These are phyloP conservation scores for Riparia riparia DNA, from an alignment of 2,113 vertebrate genomes.

Conservation along the genomic window DNA sequence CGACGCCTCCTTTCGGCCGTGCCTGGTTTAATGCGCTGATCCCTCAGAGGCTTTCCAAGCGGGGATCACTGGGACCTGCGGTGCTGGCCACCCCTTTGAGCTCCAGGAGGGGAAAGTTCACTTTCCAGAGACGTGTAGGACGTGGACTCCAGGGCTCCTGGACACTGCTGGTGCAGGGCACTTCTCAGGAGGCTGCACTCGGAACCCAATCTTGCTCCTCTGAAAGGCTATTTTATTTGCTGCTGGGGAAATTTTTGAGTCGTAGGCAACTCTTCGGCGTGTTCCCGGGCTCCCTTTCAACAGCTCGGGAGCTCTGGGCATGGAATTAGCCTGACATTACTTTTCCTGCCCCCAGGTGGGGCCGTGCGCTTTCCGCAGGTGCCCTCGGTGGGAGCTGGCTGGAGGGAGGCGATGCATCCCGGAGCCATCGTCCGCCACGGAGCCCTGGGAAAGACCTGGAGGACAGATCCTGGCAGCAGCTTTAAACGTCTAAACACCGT, in stretches of 20 bases:
- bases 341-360: constrained; percentile 56
- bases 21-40: not conserved
- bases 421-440: not conserved
- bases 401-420: constrained; percentile 77
- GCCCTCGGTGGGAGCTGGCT: constrained; percentile 80
- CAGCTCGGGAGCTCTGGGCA: not conserved
- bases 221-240: not conserved
- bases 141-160: not conserved
- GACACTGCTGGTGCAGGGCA: not conserved
- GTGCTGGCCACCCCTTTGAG: not conserved
- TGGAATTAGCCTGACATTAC: not conserved
- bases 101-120: fast-evolving
- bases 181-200: not conserved
- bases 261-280: not conserved
- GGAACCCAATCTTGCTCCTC: not conserved
- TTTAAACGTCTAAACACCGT: not conserved
- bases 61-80: not conserved
- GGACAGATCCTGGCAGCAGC: constrained; percentile 62
- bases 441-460: constrained; percentile 77
- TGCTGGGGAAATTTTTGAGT: too few species aligned
- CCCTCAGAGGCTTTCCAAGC: fast-evolving
- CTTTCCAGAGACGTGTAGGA: fast-evolving
- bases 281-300: not conserved
- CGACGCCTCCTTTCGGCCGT: fast-evolving
- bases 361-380: constrained; percentile 81